Evolutionary conservation across 2,888 invertebrate genomes (phyloP), one percentile per base, ranked within the genome.

Genomic region (Eupithecia pulchellata): DNA sequence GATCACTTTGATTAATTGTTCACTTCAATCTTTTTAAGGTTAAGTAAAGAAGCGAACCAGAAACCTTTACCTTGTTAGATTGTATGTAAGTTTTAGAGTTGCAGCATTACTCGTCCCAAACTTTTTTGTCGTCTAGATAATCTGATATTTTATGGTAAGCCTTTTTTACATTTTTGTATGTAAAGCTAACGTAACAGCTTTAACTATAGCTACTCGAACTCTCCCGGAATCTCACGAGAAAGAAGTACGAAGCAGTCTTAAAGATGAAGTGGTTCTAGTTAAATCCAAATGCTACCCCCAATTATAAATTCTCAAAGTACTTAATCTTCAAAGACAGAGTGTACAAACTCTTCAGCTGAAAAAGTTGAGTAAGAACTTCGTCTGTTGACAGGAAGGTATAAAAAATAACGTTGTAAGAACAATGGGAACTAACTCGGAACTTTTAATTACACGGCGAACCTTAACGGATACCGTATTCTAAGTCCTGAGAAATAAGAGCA

Each of bases 391-490:
- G 63, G 36, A 64, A 67, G 73, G 69, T 67, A 64, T 64, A 73
- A 73, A 73, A 73, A 69, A 69, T 69, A 69, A 65, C 69, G 6
- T 69, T 62, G 68, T 65, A 73, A 72, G 62, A 67, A 73, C 69
- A 73, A 73, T 69, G 64, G 6, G 68, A 71, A 68, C 71, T 73
- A 68, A 71, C 73, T 69, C 64, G 63, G 71, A 74, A 74, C 66
- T 75, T 77, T 75, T 75, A 77, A 75, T 76, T 72, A 74, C 69
- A 34, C 20, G 57, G 58, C 52, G 65, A 64, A 67, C 34, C 60
- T 11, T 47, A 61, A 25, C 27, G 58, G 57, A 62, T 62, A 34
- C 27, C 58, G 9, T 29, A 30, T 30, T 65, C 64, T 67, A 58
- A 30, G n/a, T 4, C 27, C 30, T 62, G 8, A 42, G 47, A 17